Percentiles rank a stretch among this genome's conserved stretches.
These are phyloP conservation scores for Urocynchramus pylzowi DNA, from an alignment of 2,113 vertebrate genomes.

Conservation along the genomic window DNA sequence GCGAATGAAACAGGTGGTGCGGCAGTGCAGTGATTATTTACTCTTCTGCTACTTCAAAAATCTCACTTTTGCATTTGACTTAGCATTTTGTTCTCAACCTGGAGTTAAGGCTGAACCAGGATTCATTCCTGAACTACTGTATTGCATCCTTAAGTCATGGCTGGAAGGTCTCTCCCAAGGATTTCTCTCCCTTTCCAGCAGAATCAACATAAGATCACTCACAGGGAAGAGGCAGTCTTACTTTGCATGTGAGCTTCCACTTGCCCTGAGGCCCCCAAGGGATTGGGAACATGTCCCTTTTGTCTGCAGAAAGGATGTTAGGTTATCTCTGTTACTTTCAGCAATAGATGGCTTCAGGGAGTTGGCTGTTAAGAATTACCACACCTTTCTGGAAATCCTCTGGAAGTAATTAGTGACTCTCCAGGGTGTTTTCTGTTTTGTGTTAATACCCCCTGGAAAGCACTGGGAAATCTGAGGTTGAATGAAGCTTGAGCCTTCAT, in stretches of 20 bases:
- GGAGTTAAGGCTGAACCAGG: background rate
- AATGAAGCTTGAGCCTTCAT: background rate
- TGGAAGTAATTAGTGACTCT: background rate
- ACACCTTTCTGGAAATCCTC: background rate
- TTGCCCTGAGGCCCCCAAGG: background rate
- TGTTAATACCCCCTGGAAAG: background rate
- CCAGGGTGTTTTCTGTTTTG: background rate
- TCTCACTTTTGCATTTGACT: background rate
- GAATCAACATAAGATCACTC: background rate
- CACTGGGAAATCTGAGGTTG: background rate
- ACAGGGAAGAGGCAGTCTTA: background rate
- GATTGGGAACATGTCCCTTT: rapidly evolving
- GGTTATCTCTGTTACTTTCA: background rate
- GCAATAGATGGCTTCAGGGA: background rate
- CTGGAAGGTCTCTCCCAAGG: background rate
- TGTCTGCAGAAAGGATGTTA: background rate
- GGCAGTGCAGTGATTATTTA: background rate
- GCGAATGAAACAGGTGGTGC: background rate
- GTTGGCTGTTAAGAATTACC: background rate
- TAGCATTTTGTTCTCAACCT: background rate
- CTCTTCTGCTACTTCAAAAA: background rate
- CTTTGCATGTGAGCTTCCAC: background rate
- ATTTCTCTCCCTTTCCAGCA: background rate
- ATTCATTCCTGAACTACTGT: background rate
- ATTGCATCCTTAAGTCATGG: background rate